Base-by-base conservation (phyloP, 2,113 vertebrate genomes). In the Gnathonemus longibarbis region DNA sequence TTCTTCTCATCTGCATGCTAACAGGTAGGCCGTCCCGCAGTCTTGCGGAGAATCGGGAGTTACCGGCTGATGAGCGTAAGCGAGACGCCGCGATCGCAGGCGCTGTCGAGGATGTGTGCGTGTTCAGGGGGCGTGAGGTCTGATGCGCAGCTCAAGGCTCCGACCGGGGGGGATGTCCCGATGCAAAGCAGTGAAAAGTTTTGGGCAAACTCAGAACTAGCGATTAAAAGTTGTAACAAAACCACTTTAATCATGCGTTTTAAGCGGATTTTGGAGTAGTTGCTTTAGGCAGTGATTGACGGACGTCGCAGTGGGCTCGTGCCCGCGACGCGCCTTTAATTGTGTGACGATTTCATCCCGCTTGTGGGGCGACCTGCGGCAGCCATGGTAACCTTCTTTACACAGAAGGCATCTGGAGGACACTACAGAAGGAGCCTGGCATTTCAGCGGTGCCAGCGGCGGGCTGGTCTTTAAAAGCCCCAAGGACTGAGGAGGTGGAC, bases 21-120 rank as follows among this genome's bases (percentile, higher is more conserved):
- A 91, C 95, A 93, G 96, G 96, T 96, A 94, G 91, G 96, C 92
- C 48, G 5, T 6, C 95, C 91, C 50, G 3, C 9, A 5, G 0
- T 17, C 91, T 52, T 58, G 42, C 46, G 2, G 53, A 9, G 24
- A 48, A 45, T 49, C 58, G 10, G 39, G 39, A n/a, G n/a, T 49
- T 24, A 35, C 15, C 62, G 46, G 21, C 45, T 11, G 88, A 15
- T 21, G 13, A 39, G 58, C 35, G 42, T 48, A 10, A 4, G 24
- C 58, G 39, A 46, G 53, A 39, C 31, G 53, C 45, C 39, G 58
- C 56, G 56, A 24, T 70, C 24, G 56, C 19, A 9, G 15, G 88
- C 62, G 21, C 77, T 45, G 13, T 17, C 8, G 17, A 5, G 31
- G 45, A 70, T 70, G 87, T 49, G n/a, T 53, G 85, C 49, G 27